Base-by-base conservation (phyloP, 2,797 vertebrate species). In the Molossus molossus region DNA sequence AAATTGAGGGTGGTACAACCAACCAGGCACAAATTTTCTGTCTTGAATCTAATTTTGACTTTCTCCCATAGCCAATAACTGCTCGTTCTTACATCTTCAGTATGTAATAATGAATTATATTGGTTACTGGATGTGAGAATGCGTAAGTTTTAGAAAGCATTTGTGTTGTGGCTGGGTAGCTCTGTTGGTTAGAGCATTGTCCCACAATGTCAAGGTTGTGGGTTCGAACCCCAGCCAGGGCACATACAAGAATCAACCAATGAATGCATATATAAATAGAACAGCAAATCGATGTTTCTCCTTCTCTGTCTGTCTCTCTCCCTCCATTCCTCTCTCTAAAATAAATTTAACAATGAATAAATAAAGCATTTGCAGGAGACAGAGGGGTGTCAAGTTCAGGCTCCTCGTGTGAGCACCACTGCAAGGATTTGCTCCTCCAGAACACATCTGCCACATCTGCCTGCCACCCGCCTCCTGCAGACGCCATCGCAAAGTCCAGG, bases 371-470 rank as follows among this genome's bases (percentile, higher is more conserved):
- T 73, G 37, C 23, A 33, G 40, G 33, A 57, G 18, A 0, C 10
- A 5, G 40, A 1, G 10, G 23, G 5, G 17, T 48, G 13, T 37
- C 21, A 85, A 67, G 37, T 20, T 57, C n/a, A 89, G 33, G 18
- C 1, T 40, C 17, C 25, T 53, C 5, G 2, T 5, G 1, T 45
- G 67, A 85, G 2, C 10, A 17, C 15, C 13, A 3, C 37, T 65
- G 23, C 82, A 55, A 73, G 12, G 17, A 3, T 7, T 5, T 1
- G 1, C 13, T 11, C 23, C 6, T 21, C 6, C 1, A 5, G 37
- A 1, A 29, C 76, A 15, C 7, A 15, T 18, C 23, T 37, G 0
- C 40, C 76, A 18, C 7, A 14, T 18, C 27, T 37, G 0, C 40
- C 69, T 33, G 6, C 23, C 21, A 10, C 1, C 5, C 13, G 21